phyloP scores from a whole-genome alignment of 64 coral and sea anemone genomes.

The Porites australiensis region DNA sequence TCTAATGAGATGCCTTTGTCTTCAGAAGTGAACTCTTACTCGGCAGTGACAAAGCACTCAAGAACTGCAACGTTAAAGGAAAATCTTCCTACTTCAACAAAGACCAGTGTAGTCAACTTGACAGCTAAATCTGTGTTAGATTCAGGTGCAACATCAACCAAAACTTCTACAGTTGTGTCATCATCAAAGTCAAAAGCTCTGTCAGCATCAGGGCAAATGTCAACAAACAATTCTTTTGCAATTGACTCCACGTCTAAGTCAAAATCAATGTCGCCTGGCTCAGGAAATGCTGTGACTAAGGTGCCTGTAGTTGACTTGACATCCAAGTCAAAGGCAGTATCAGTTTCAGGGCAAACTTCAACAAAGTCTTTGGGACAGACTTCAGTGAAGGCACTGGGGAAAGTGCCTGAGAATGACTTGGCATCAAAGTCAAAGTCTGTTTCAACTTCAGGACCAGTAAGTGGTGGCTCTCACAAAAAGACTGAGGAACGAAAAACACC shows the following conservation, averaged over 20 bases:
- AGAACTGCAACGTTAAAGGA: not conserved
- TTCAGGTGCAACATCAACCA: not conserved
- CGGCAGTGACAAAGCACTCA: constrained; percentile 23
- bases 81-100: not conserved
- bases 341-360: not conserved
- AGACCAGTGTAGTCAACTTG: not conserved
- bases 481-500: constrained; percentile 2
- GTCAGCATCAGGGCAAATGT: not conserved
- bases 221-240: not conserved
- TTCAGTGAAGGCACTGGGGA: not conserved
- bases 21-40: constrained; percentile 20
- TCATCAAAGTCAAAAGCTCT: not conserved
- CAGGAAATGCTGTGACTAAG: not conserved
- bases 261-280: not conserved
- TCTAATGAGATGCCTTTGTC: not conserved
- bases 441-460: constrained; percentile 2
- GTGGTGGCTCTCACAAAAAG: constrained; percentile 4
- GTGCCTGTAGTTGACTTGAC: not conserved
- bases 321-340: not conserved
- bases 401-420: not conserved
- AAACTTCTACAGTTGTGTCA: not conserved
- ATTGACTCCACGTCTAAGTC: not conserved
- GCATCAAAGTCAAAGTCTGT: not conserved
- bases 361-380: not conserved
- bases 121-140: not conserved